phyloP scores from a whole-genome alignment of 1,140 invertebrate genomes.

The Ceratitis capitata region DNA sequence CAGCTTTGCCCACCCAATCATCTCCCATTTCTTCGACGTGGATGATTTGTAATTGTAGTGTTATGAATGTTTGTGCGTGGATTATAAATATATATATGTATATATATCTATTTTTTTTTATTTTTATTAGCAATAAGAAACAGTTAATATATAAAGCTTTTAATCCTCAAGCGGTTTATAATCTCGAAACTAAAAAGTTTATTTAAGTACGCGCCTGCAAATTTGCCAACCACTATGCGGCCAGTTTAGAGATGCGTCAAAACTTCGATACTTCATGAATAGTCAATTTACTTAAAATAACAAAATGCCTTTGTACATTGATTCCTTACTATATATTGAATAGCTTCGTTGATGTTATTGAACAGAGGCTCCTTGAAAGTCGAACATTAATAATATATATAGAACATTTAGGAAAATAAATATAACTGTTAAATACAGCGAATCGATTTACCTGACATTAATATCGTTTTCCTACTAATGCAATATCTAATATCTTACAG shows the following conservation, averaged over 20 bases:
- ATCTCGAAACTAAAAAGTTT: neutral
- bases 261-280: neutral
- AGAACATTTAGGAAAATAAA: no score
- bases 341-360: no score
- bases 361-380: no score
- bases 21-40: conserved; percentile 51
- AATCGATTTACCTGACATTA: no score
- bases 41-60: neutral
- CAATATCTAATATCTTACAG: no score
- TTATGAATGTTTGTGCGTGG: neutral
- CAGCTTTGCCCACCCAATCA: conserved; percentile 62
- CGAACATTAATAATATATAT: no score
- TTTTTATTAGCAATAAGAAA: neutral
- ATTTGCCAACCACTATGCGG: conserved; percentile 5
- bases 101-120: neutral
- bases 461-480: no score
- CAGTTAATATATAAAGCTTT: neutral
- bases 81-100: neutral
- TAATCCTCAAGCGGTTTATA: neutral
- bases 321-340: no score
- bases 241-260: neutral
- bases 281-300: neutral
- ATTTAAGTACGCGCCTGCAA: conserved; percentile 21
- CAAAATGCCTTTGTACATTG: neutral
- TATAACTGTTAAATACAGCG: no score